phyloP scores from a whole-genome alignment of 1,140 invertebrate genomes.

The Brachionus rotundiformis region DNA sequence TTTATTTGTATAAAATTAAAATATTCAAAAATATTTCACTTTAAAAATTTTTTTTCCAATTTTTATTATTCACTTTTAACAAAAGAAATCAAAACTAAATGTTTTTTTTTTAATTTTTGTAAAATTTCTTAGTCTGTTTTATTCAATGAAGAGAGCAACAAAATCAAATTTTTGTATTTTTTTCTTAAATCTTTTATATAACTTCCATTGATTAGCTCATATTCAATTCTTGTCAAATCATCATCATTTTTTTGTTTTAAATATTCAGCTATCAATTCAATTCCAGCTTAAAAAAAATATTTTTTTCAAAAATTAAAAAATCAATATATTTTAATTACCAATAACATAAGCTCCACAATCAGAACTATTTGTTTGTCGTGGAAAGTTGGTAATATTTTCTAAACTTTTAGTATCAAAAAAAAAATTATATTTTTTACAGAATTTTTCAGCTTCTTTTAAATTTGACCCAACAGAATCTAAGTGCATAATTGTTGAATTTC shows the following conservation, averaged over 20 bases:
- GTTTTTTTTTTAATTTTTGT: not conserved
- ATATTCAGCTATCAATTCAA: slow-evolving; percentile 32
- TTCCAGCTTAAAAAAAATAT: slow-evolving; percentile 6
- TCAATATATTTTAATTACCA: not conserved
- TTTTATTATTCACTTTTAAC: no score
- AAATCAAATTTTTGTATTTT: slow-evolving; percentile 28
- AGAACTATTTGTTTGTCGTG: slow-evolving; percentile 2
- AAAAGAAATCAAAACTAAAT: not conserved
- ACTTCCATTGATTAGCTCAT: not conserved
- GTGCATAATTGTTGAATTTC: slow-evolving; percentile 2
- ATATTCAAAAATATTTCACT: no score
- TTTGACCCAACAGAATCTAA: slow-evolving; percentile 20
- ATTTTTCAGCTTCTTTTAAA: not conserved
- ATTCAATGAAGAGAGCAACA: not conserved
- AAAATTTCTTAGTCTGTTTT: not conserved
- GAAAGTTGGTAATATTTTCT: not conserved
- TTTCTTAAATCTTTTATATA: slow-evolving; percentile 20
- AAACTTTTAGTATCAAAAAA: not conserved
- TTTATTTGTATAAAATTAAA: no score
- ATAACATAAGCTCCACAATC: slow-evolving; percentile 34
- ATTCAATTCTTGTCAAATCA: not conserved
- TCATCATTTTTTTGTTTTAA: not conserved
- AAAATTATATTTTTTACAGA: slow-evolving; percentile 7
- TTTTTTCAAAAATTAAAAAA: not conserved
- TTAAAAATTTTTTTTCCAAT: no score